Conservation (phyloP, 2,113 vertebrate genomes). For the Hippopotamus amphibius region DNA sequence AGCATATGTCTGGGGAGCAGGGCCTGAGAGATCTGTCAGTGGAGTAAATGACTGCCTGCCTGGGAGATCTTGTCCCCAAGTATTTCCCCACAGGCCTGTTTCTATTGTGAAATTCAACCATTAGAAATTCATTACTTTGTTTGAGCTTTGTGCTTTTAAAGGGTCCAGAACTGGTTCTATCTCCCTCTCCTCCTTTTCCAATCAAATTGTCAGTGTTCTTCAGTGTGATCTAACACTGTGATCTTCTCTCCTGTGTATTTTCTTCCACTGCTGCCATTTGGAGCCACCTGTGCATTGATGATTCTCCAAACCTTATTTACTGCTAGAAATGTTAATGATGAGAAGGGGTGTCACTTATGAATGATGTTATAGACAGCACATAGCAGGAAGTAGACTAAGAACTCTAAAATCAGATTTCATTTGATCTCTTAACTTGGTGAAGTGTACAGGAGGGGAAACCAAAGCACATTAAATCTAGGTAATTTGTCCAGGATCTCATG, state of each 20-base stretch:
- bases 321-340: background rate
- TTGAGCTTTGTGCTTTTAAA: background rate
- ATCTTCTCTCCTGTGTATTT: background rate
- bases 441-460: background rate
- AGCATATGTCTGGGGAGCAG: background rate
- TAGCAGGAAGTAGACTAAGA: background rate
- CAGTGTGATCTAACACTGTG: background rate
- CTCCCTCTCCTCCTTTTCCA: background rate
- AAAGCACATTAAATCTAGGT: background rate
- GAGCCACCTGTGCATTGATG: background rate
- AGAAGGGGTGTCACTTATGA: background rate
- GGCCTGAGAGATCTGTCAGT: background rate
- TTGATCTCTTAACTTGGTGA: background rate
- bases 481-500: background rate
- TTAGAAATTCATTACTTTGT: constrained; percentile 24
- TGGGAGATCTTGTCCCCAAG: background rate
- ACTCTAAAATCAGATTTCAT: background rate
- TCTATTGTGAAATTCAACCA: background rate
- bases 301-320: background rate
- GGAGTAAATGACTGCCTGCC: background rate
- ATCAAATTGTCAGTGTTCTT: background rate
- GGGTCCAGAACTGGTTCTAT: background rate
- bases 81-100: background rate
- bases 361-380: background rate
- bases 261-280: background rate